Evolutionary conservation across 1,140 invertebrate species (phyloP).

Genomic region (Fopius arisanus): DNA sequence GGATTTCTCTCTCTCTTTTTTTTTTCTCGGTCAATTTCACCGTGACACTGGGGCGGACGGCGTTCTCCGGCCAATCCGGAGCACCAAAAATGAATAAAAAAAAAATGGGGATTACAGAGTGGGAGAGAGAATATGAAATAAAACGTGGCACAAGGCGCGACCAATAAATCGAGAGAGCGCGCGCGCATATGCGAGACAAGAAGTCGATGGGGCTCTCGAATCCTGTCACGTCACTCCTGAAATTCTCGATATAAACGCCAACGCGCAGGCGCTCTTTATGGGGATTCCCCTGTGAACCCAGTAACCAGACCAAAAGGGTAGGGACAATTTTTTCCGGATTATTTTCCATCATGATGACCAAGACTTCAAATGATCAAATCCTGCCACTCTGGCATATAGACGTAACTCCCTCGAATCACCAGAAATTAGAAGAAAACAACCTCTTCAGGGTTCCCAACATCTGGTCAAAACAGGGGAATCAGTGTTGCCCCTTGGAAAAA

Average conservation of each 20-base stretch:
- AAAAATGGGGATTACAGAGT: constrained; percentile 2
- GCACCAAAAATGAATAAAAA: constrained; percentile 23
- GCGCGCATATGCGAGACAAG: constrained; percentile 29
- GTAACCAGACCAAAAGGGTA: too few species aligned
- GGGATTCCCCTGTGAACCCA: too few species aligned
- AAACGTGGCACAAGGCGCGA: constrained; percentile 39
- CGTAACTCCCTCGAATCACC: too few species aligned
- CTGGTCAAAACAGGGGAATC: too few species aligned
- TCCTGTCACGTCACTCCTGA: constrained; percentile 32
- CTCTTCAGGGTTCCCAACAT: too few species aligned
- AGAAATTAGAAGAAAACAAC: too few species aligned
- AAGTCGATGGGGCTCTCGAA: constrained; percentile 39
- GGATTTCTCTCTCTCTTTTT: constrained; percentile 40
- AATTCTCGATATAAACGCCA: background rate
- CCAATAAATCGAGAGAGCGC: constrained; percentile 47
- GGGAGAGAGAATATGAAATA: constrained; percentile 40
- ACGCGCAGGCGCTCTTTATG: constrained; percentile 7
- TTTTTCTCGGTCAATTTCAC: constrained; percentile 58
- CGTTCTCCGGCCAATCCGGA: constrained; percentile 50
- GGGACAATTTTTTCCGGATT: too few species aligned
- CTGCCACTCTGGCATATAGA: too few species aligned
- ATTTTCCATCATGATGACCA: too few species aligned
- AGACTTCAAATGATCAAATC: too few species aligned
- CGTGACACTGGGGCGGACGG: constrained; percentile 51
- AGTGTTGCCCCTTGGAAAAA: too few species aligned